These are phyloP conservation scores for Brachyptera putata DNA, from an alignment of 2,888 invertebrate genomes.

Conservation along the genomic window DNA sequence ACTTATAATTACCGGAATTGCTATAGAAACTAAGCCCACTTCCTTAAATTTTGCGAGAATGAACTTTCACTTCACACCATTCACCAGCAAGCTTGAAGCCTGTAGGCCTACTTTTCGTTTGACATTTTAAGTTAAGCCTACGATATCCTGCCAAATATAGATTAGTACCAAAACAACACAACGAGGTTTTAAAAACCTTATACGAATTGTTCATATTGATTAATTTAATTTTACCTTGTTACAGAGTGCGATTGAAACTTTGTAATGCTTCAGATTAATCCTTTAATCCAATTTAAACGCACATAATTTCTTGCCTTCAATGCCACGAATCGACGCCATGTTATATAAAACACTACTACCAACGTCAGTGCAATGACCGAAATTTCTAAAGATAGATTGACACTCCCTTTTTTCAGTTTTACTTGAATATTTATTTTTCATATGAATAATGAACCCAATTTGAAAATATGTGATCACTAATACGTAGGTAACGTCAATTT, in stretches of 20 bases:
- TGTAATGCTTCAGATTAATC: not conserved
- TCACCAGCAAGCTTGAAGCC: not conserved
- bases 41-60: no score
- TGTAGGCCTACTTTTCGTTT: no score
- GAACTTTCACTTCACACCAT: not conserved
- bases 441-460: not conserved
- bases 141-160: no score
- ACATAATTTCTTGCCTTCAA: constrained; percentile 16
- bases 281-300: not conserved
- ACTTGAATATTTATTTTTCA: constrained; percentile 12
- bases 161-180: no score
- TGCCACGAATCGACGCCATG: constrained; percentile 32
- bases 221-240: constrained; percentile 1
- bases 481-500: not conserved
- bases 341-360: constrained; percentile 28
- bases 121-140: no score
- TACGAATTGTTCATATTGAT: no score
- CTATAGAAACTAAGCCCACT: no score
- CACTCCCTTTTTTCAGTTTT: constrained; percentile 5
- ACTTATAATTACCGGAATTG: no score
- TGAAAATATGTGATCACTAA: not conserved
- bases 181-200: no score
- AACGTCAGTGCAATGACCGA: constrained; percentile 19
- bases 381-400: no score
- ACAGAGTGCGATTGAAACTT: not conserved